Base-by-base conservation (phyloP, 2,113 vertebrate genomes). In the Callopanchax toddi region DNA sequence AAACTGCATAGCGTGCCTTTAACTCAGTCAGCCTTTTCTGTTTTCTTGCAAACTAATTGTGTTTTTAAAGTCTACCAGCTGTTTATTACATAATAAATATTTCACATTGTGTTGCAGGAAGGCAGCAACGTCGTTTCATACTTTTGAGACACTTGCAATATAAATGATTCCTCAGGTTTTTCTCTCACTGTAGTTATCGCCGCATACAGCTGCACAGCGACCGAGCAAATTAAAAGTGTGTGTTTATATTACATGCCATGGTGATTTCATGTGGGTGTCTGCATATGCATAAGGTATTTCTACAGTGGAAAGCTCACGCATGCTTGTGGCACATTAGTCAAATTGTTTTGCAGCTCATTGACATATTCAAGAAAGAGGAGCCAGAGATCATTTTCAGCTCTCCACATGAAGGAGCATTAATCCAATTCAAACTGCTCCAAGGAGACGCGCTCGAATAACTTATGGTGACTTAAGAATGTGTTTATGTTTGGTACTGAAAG, bases 401-500 rank as follows among this genome's bases (percentile, higher is more conserved):
- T 82, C 45, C 74, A 75, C 64, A 74, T 55, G 74, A 85, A 74
- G 68, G 77, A 79, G 73, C 82, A 85, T 82, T 85, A 82, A 86
- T 83, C 78, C 79, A 78, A 85, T 78, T 72, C 55, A 71, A 77
- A 81, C 63, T 44, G 83, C 81, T 87, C 80, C 78, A 46, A 85
- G 83, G 62, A 89, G 79, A 82, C 62, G 67, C 40, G 44, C 62
- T 70, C 68, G 81, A 83, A 85, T 87, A 87, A 82, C 69, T 86
- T 88, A 83, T 45, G 76, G 70, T 59, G 80, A 71, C 73, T 82
- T 66, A 69, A 67, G 54, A 87, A 82, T 84, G 51, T 87, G 84
- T 84, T 83, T 84, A 75, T 70, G 76, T 85, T 85, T 82, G 71
- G 80, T 76, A 78, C 56, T 51, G 70, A 79, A 81, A 87, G 85